phyloP scores from a whole-genome alignment of 2,888 invertebrate genomes.

The Xestia ashworthii region DNA sequence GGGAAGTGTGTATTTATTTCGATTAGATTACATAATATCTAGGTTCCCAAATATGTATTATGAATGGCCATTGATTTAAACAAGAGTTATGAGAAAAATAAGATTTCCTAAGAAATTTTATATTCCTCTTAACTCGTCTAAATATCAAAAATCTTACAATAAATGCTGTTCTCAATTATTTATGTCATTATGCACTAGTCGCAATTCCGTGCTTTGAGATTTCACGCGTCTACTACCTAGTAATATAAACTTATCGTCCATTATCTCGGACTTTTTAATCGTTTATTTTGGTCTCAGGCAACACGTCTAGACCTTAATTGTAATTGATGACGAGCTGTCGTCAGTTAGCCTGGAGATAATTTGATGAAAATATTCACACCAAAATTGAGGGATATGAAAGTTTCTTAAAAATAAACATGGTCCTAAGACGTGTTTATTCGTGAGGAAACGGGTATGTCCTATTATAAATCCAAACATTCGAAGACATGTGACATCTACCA shows the following conservation, averaged over 20 bases:
- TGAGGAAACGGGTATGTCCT: background rate
- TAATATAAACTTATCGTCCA: background rate
- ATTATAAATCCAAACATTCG: background rate
- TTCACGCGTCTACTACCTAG: background rate
- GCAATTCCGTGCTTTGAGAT: background rate
- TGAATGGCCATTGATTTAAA: too few relatives aligned
- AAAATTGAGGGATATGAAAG: background rate
- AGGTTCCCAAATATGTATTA: too few relatives aligned
- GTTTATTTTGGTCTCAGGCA: background rate
- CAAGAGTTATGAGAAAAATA: too few relatives aligned
- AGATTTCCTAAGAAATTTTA: too few relatives aligned
- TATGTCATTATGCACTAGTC: background rate
- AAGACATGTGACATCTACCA: background rate
- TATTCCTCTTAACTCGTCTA: too few relatives aligned
- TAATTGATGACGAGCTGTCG: slow-evolving; percentile 9
- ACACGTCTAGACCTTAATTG: slow-evolving; percentile 15
- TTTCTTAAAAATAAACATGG: background rate
- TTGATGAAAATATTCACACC: slow-evolving; percentile 16
- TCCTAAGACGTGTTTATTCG: background rate
- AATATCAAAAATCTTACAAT: background rate
- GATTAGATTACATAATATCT: too few relatives aligned
- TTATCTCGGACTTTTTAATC: background rate
- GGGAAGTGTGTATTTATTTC: too few relatives aligned
- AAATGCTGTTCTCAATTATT: background rate
- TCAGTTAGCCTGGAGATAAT: background rate